Conservation (phyloP, 2,113 vertebrate genomes). For the Leuciscus idus region DNA sequence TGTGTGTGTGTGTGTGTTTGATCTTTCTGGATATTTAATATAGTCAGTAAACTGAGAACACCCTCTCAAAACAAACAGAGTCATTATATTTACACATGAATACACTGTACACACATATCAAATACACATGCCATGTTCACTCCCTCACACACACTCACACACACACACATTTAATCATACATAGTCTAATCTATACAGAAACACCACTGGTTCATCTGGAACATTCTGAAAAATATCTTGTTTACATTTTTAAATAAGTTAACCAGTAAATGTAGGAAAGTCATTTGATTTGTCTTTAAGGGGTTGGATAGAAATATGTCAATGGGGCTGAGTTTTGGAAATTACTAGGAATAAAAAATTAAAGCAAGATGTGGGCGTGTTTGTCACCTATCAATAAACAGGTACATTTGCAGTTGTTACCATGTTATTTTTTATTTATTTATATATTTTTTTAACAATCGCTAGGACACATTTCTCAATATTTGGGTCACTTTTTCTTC, state of each 20-base stretch:
- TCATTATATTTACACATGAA: constrained; percentile 33
- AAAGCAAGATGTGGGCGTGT: background rate
- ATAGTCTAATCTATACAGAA: background rate
- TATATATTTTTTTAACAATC: too few species aligned
- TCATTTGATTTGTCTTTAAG: background rate
- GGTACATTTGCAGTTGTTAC: background rate
- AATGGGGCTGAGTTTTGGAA: background rate
- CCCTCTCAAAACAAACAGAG: constrained; percentile 46
- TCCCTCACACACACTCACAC: constrained; percentile 15
- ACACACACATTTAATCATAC: background rate
- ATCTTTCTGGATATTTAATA: constrained; percentile 22
- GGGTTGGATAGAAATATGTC: background rate
- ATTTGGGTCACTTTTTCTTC: too few species aligned
- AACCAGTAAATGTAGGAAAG: background rate
- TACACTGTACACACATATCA: constrained; percentile 31
- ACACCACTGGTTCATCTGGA: background rate
- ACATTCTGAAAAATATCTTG: background rate
- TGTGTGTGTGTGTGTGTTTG: constrained; percentile 9
- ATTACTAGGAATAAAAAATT: background rate
- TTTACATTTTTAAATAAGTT: background rate
- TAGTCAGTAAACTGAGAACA: constrained; percentile 53
- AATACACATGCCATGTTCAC: constrained; percentile 28
- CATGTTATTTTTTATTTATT: too few species aligned
- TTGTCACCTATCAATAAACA: background rate
- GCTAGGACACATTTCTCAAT: too few species aligned